Base-by-base conservation (phyloP, 1,140 invertebrate species). In the Hydropsyche tenuis region DNA sequence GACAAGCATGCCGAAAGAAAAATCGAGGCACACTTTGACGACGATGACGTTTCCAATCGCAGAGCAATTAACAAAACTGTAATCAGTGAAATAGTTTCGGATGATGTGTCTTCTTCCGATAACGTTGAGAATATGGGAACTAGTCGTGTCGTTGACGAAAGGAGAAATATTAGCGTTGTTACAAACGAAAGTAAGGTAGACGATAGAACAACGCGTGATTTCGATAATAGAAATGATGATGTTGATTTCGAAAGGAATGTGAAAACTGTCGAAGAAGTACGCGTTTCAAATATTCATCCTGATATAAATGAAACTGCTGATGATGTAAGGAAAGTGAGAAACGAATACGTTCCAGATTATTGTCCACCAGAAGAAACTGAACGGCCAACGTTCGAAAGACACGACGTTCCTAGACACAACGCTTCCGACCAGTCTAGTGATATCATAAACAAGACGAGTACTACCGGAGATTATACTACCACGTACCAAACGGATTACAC, bases 401-500 rank as follows among this genome's bases (percentile, higher is more conserved):
- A 42, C 20, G 69, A 78, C n/a, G 73, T 30, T 46, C 69, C 71
- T 1, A 75, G 48, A 68, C 74, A 60, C 4, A 65, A 69, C 12
- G 43, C 14, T 20, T 72, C n/a, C n/a, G 76, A 75, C 73, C 80
- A 82, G 22, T 69, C 75, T 43, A 70, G 37, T 42, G 63, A 60
- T 18, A 60, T 70, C n/a, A 60, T 37, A n/a, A 5, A 37, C 22
- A 70, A 56, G 7, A 72, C 63, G 6, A 68, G 72, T 16, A 69
- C 73, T 14, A 75, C 75, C 22, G 77, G 73, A 11, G 75, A 87
- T 75, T 89, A 89, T 78, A 81, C 86, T 65, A 89, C 88, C 11
- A 90, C 88, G 1, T 89, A 90, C 76, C 82, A 87, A 78, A 82
- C 81, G 42, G 87, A 89, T 73, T 89, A 84, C 75, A 83, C 82